phyloP scores from a whole-genome alignment of 2,113 vertebrate genomes.

The Chrysochloris asiatica region DNA sequence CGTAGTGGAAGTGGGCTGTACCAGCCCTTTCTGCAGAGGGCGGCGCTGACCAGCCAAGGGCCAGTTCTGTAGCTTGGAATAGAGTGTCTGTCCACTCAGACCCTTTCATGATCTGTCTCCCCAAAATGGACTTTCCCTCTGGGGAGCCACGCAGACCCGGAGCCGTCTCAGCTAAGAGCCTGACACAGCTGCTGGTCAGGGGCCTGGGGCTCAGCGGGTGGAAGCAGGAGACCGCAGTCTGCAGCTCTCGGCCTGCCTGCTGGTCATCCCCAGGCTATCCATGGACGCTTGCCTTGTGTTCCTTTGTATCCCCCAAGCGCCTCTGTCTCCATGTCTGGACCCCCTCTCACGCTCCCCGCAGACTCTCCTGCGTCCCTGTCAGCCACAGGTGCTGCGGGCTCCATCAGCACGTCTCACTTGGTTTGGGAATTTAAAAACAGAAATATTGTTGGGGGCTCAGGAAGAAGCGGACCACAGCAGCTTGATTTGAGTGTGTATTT shows the following conservation, averaged over 20 bases:
- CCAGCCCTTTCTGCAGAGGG: too few species aligned
- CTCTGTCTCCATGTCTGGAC: not conserved
- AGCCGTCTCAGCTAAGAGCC: not conserved
- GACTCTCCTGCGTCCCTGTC: rapidly evolving
- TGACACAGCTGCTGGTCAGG: not conserved
- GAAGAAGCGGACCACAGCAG: not conserved
- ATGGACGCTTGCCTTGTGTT: too few species aligned
- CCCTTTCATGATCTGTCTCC: too few species aligned
- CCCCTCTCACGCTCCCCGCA: too few species aligned
- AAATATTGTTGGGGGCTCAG: not conserved
- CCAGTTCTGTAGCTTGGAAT: too few species aligned
- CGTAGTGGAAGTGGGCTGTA: too few species aligned
- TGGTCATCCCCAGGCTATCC: not conserved
- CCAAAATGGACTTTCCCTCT: not conserved
- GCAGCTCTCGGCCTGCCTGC: not conserved
- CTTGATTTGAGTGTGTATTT: not conserved
- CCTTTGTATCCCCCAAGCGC: too few species aligned
- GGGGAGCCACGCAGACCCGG: not conserved
- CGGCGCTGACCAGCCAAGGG: too few species aligned
- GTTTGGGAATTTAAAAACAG: slow-evolving; percentile 34
- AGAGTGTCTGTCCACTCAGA: not conserved
- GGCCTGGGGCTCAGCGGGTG: not conserved
- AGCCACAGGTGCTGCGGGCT: not conserved
- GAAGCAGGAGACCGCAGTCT: not conserved
- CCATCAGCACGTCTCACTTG: not conserved